These are phyloP conservation scores for Dryobota labecula DNA, from an alignment of 2,888 invertebrate species.

Conservation along the genomic window DNA sequence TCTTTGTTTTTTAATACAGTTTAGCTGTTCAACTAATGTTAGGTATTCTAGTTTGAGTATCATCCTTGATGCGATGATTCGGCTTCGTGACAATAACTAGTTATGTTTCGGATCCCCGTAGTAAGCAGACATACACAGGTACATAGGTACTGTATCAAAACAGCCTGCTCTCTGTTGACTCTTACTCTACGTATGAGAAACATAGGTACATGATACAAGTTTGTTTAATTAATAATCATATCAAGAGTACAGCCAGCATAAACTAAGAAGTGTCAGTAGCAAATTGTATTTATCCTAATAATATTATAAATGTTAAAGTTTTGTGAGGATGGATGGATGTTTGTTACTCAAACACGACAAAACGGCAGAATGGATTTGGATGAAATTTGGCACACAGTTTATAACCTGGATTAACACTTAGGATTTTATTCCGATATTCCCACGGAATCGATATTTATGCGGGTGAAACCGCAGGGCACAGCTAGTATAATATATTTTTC, in stretches of 20 bases:
- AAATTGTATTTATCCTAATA: too few species aligned
- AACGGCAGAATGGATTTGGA: too few species aligned
- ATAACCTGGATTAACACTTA: too few species aligned
- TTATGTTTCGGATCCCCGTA: conserved; percentile 5
- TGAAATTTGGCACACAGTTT: too few species aligned
- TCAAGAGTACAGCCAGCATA: neutral
- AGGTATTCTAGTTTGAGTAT: neutral
- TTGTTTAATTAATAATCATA: neutral
- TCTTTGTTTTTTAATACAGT: neutral
- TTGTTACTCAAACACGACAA: too few species aligned
- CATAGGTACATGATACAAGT: neutral
- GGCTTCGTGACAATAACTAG: conserved; percentile 7
- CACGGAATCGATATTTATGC: too few species aligned
- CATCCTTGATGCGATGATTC: conserved; percentile 25
- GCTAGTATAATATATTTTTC: too few species aligned
- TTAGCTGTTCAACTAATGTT: neutral
- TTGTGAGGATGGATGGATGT: too few species aligned
- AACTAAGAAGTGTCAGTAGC: neutral
- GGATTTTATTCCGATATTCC: too few species aligned
- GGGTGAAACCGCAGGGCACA: too few species aligned
- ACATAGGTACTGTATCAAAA: conserved; percentile 4
- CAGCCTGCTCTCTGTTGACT: conserved; percentile 3
- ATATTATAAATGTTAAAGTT: too few species aligned
- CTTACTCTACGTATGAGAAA: neutral
- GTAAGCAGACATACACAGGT: neutral